These are phyloP conservation scores for Ophion costatus DNA, from an alignment of 2,888 invertebrate genomes.

Conservation along the genomic window DNA sequence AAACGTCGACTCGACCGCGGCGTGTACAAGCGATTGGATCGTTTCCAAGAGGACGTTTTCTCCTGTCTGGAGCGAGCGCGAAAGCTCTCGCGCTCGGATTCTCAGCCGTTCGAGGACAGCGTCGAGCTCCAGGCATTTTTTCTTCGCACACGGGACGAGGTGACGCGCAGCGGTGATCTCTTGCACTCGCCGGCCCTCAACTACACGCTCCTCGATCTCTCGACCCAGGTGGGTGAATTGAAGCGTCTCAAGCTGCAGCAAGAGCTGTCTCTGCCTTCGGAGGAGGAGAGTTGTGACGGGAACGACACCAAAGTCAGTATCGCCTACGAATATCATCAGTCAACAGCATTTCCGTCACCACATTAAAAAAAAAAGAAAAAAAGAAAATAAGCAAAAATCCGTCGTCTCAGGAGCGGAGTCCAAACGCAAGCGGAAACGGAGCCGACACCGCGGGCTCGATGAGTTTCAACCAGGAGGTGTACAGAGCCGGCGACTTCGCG, in stretches of 20 bases:
- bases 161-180: slow-evolving; percentile 91
- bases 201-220: slow-evolving; percentile 91
- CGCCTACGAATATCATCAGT: slow-evolving; percentile 66
- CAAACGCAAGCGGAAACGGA: slow-evolving; percentile 77
- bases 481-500: slow-evolving; percentile 95
- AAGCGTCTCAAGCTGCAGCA: slow-evolving; percentile 91
- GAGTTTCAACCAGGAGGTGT: slow-evolving; percentile 91
- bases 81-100: slow-evolving; percentile 94
- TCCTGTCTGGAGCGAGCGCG: slow-evolving; percentile 96
- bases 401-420: slow-evolving; percentile 73
- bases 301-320: slow-evolving; percentile 79
- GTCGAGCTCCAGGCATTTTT: slow-evolving; percentile 96
- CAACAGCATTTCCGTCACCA: not conserved
- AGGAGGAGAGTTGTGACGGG: slow-evolving; percentile 87
- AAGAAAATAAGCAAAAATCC: not conserved
- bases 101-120: slow-evolving; percentile 97
- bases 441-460: slow-evolving; percentile 86
- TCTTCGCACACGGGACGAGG: slow-evolving; percentile 89
- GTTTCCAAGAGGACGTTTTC: slow-evolving; percentile 98
- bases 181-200: slow-evolving; percentile 94
- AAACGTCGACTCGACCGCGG: slow-evolving; percentile 96
- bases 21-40: slow-evolving; percentile 95
- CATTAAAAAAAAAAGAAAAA: no score
- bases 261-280: slow-evolving; percentile 87
- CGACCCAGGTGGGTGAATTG: slow-evolving; percentile 89